A percentile compares a stretch with the other conserved stretches of the same genome.
Conservation (phyloP, 2,113 vertebrate species). For the Coturnix japonica region DNA sequence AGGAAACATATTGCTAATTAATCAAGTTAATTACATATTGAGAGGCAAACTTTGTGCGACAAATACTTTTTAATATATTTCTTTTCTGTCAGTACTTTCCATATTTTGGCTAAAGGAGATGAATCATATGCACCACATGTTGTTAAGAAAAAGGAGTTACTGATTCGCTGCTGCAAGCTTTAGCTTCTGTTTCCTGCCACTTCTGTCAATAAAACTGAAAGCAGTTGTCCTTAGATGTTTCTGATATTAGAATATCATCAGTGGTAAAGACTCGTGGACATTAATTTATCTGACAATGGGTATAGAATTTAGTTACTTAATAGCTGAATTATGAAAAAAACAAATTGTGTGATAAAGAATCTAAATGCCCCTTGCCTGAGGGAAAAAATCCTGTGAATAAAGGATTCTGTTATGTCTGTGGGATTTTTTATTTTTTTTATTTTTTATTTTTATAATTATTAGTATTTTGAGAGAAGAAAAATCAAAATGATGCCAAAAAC, state of each 20-base stretch:
- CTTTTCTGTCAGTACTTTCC: constrained; percentile 27
- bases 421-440: neutral
- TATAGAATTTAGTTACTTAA: neutral
- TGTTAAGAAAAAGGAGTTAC: neutral
- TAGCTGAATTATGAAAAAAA: constrained; percentile 26
- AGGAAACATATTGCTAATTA: constrained; percentile 43
- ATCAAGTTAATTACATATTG: constrained; percentile 50
- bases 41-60: neutral
- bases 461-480: neutral
- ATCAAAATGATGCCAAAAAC: neutral
- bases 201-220: constrained; percentile 47
- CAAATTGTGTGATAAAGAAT: neutral
- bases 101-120: constrained; percentile 28
- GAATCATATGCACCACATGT: neutral
- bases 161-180: constrained; percentile 1
- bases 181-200: neutral
- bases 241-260: neutral
- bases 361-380: neutral
- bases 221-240: constrained; percentile 12
- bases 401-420: neutral
- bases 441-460: neutral
- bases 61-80: neutral
- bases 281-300: constrained; percentile 30
- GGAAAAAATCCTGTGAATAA: neutral
- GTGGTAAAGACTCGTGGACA: neutral